Conservation (phyloP, 2,888 invertebrate genomes). For the Drosophila phalerata region DNA sequence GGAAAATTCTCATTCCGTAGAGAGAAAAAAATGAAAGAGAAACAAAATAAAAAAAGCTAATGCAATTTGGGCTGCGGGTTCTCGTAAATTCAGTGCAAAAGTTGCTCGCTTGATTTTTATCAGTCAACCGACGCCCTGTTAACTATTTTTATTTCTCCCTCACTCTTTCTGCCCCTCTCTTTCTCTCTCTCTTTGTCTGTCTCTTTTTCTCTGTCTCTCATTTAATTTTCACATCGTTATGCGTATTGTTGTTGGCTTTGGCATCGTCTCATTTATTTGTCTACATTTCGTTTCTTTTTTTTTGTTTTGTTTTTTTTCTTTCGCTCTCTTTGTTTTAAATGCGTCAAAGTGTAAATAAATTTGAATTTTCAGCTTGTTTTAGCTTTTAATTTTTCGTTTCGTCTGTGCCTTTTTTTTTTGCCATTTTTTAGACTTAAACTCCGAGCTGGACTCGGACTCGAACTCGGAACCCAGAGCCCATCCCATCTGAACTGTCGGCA, state of each 20-base stretch:
- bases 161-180: slow-evolving; percentile 2
- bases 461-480: slow-evolving; percentile 11
- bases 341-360: slow-evolving; percentile 82
- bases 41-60: slow-evolving; percentile 55
- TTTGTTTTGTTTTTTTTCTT: slow-evolving; percentile 43
- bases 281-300: slow-evolving; percentile 62
- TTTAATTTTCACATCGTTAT: slow-evolving; percentile 81
- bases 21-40: too few species aligned
- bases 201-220: slow-evolving; percentile 38
- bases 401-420: slow-evolving; percentile 42
- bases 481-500: slow-evolving; percentile 57
- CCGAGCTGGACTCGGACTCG: slow-evolving; percentile 13
- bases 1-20: slow-evolving; percentile 74
- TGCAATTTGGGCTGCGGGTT: slow-evolving; percentile 72
- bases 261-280: slow-evolving; percentile 75
- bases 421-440: slow-evolving; percentile 57
- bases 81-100: slow-evolving; percentile 82
- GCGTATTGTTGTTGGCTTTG: slow-evolving; percentile 46
- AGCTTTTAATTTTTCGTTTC: slow-evolving; percentile 65
- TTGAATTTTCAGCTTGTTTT: slow-evolving; percentile 82
- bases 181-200: slow-evolving; percentile 1
- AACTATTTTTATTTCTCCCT: slow-evolving; percentile 54
- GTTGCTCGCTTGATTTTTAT: slow-evolving; percentile 68
- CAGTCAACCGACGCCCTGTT: slow-evolving; percentile 57
- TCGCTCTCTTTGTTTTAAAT: slow-evolving; percentile 79